A percentile compares a stretch with the other conserved stretches of the same genome.
phyloP scores from a whole-genome alignment of 2,113 vertebrate genomes.

The Nesogale talazaci region DNA sequence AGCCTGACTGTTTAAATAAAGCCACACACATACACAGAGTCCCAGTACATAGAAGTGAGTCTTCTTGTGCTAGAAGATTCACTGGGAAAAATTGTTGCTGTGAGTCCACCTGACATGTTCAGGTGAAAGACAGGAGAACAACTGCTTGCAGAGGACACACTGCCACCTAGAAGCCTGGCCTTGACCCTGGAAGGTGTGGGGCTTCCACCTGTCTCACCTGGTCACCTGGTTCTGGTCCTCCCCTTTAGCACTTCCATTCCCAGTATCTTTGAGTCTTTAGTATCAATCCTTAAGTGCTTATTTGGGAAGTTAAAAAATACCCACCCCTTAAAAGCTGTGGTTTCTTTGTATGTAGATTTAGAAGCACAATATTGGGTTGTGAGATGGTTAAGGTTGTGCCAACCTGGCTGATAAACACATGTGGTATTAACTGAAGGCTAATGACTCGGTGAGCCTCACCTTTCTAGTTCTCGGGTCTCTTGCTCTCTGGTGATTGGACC shows the following conservation, averaged over 20 bases:
- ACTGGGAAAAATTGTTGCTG: not conserved
- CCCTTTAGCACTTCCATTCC: no score
- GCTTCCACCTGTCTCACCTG: not conserved
- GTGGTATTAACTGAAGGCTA: no score
- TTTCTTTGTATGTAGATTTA: not conserved
- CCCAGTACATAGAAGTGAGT: no score
- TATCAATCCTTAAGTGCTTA: not conserved
- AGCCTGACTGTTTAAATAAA: not conserved
- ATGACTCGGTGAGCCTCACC: no score
- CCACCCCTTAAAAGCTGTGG: not conserved
- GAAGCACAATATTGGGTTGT: not conserved
- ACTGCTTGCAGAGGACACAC: not conserved
- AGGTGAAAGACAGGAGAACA: not conserved
- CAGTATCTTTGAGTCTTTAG: not conserved
- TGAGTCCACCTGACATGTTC: not conserved
- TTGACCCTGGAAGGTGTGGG: not conserved
- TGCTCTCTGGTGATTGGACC: no score
- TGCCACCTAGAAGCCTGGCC: not conserved
- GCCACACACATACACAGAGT: no score
- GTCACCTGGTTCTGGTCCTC: not conserved
- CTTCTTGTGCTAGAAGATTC: not conserved
- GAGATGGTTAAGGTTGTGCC: no score
- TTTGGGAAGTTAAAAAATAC: constrained; percentile 2
- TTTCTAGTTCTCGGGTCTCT: no score
- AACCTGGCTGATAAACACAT: no score